Evolutionary conservation across 2,888 invertebrate genomes (phyloP).

Genomic region (Tortrix viridana): DNA sequence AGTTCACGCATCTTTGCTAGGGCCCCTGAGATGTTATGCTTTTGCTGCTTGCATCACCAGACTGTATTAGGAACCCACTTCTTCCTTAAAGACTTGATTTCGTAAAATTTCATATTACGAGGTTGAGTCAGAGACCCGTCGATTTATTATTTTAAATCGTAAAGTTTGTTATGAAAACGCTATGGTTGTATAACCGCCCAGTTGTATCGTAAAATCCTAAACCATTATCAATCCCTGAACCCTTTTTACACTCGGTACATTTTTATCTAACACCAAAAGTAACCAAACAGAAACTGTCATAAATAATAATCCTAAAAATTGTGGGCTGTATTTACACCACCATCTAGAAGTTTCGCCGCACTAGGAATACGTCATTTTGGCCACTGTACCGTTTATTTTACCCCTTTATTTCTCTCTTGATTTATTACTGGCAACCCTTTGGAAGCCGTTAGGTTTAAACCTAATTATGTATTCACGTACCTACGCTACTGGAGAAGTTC

Average conservation of each 20-base stretch:
- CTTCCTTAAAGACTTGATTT: no score
- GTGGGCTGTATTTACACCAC: conserved; percentile 20
- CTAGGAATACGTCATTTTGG: conserved; percentile 45
- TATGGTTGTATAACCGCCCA: no score
- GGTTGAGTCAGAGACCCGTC: no score
- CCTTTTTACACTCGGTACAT: not conserved
- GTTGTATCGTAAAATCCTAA: no score
- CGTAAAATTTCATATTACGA: no score
- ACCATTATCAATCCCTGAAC: no score
- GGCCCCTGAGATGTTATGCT: no score
- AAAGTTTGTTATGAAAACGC: no score
- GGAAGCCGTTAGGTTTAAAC: conserved; percentile 50
- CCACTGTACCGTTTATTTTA: conserved; percentile 56
- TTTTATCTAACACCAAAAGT: not conserved
- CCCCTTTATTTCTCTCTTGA: conserved; percentile 55
- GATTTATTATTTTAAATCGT: no score
- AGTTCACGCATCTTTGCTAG: no score
- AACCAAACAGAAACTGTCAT: conserved; percentile 11
- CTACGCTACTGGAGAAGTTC: conserved; percentile 43
- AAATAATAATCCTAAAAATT: conserved; percentile 29
- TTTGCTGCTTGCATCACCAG: no score
- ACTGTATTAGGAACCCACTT: no score
- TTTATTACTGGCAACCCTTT: conserved; percentile 45
- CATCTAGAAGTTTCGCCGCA: conserved; percentile 11
- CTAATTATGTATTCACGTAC: conserved; percentile 61